These are phyloP conservation scores for Teinopalpus imperialis DNA, from an alignment of 2,888 invertebrate genomes.

Conservation along the genomic window DNA sequence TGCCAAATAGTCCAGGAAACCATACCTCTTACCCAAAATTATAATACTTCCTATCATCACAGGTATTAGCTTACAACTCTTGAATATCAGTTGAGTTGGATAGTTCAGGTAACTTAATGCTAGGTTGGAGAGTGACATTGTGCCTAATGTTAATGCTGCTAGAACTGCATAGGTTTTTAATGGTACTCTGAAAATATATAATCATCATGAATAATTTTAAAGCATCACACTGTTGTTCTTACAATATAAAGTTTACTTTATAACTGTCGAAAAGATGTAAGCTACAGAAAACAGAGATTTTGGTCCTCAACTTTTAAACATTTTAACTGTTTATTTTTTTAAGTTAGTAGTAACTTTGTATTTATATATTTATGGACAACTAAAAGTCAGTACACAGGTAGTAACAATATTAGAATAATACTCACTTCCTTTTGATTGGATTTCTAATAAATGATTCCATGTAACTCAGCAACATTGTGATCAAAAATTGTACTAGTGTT, in stretches of 20 bases:
- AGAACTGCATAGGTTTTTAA: slow-evolving; percentile 89
- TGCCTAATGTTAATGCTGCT: slow-evolving; percentile 94
- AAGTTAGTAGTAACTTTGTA: background rate
- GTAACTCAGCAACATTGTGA: slow-evolving; percentile 91
- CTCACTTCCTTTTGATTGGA: slow-evolving; percentile 82
- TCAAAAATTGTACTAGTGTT: slow-evolving; percentile 94
- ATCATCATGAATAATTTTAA: too few relatives aligned
- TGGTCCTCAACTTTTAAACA: too few relatives aligned
- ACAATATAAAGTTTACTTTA: too few relatives aligned
- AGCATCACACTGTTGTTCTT: too few relatives aligned
- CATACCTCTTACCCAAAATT: slow-evolving; percentile 94
- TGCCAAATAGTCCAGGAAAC: slow-evolving; percentile 90
- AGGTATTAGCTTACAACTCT: slow-evolving; percentile 98
- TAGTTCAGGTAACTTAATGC: slow-evolving; percentile 97
- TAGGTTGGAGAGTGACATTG: slow-evolving; percentile 97
- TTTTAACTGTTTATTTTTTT: too few relatives aligned
- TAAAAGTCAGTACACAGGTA: background rate
- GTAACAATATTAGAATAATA: slow-evolving; percentile 28
- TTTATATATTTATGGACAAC: background rate
- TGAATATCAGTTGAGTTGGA: slow-evolving; percentile 98
- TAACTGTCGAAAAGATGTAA: too few relatives aligned
- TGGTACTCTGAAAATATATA: slow-evolving; percentile 87
- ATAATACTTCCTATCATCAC: slow-evolving; percentile 96
- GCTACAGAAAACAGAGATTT: too few relatives aligned
- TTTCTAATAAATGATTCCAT: slow-evolving; percentile 85